Conservation (phyloP, 92 coral and sea anemone species). For the Parazoanthus swiftii region DNA sequence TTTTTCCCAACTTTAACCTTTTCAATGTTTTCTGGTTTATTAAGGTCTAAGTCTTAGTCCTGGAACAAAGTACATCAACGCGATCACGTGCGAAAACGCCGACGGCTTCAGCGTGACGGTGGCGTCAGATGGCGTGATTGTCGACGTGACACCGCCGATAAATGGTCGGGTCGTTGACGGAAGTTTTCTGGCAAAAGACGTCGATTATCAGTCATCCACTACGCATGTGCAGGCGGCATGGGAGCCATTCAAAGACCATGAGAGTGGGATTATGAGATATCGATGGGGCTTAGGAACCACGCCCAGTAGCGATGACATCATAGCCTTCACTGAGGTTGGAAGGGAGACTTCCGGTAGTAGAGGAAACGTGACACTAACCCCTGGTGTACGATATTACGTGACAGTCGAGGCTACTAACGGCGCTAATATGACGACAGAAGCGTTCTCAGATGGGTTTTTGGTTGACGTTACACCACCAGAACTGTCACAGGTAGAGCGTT, state of each 20-base stretch:
- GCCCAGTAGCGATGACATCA: conserved; percentile 75
- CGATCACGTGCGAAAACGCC: conserved; percentile 72
- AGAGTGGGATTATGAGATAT: conserved; percentile 85
- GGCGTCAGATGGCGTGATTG: conserved; percentile 64
- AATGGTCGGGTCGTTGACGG: conserved; percentile 47
- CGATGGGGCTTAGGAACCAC: conserved; percentile 87
- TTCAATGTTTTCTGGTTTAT: neutral
- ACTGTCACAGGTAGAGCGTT: conserved; percentile 55
- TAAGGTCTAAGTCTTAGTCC: conserved; percentile 72
- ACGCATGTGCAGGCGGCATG: conserved; percentile 61
- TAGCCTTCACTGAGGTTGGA: conserved; percentile 49
- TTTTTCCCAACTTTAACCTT: neutral
- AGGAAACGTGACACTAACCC: conserved; percentile 39
- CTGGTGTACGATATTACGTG: conserved; percentile 52
- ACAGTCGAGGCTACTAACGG: conserved; percentile 49
- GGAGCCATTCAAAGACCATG: conserved; percentile 73
- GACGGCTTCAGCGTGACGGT: conserved; percentile 81
- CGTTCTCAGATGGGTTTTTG: conserved; percentile 89
- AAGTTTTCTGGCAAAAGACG: conserved; percentile 20
- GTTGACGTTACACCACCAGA: conserved; percentile 86
- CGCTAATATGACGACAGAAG: conserved; percentile 83
- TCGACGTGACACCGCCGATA: conserved; percentile 63
- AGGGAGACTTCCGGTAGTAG: conserved; percentile 44
- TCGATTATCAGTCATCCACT: conserved; percentile 44
- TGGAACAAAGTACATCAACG: conserved; percentile 78